Base-by-base conservation (phyloP, 2,888 invertebrate genomes). In the Lasioglossum morio region DNA sequence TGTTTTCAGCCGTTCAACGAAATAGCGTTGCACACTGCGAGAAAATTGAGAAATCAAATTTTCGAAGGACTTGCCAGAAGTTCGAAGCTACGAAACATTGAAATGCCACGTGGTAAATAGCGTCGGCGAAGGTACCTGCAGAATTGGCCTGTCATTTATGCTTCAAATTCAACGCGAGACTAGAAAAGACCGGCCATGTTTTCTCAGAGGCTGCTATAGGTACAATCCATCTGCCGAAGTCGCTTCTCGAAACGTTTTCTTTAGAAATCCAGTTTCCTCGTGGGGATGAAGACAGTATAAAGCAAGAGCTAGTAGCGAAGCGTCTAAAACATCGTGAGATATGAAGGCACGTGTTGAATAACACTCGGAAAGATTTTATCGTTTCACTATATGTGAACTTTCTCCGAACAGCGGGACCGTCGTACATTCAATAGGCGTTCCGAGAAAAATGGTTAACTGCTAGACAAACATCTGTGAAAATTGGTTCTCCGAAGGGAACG, bases 321-420 rank as follows among this genome's bases (percentile, higher is more conserved):
- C 34, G 66, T 66, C 66, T 30, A 66, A 37, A 34, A 69, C 34
- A 16, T n/a, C 63, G 8, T n/a, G 16, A 70, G 74, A 63, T 69
- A 63, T 37, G 2, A 48, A 23, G 23, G 14, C 27, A 46, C n/a
- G 70, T 8, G 74, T 81, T 53, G 78, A 83, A 80, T n/a, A 84
- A 77, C 63, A 53, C 66, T 37, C 73, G 43, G 70, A 66, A 75
- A 81, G 81, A 84, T 88, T 85, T 78, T 82, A 89, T 90, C 85
- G 72, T 74, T 79, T 37, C 73, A 73, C 83, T 79, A 78, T 89
- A 79, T 82, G 74, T 53, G 82, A 83, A 72, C 70, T 80, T 78
- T 77, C 48, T 40, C 37, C 40, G 27, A n/a, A 66, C 14, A 16
- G 1, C 27, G 30, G 30, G 63, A 63, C 63, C 30, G 16, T 63